Base-by-base conservation (phyloP, 1,140 invertebrate genomes). In the Psix sp. region DNA sequence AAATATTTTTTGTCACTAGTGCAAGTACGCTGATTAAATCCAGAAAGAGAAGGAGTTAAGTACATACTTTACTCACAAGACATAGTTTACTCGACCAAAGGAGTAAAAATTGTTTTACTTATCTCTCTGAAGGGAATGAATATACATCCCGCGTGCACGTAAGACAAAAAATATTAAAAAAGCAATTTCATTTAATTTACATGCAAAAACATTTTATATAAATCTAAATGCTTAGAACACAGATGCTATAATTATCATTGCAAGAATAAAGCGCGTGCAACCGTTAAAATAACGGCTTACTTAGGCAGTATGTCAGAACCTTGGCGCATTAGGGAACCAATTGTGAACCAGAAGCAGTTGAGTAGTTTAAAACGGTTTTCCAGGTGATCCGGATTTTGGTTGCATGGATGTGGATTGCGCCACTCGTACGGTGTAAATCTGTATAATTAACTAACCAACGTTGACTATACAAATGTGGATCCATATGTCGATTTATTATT, bases 331-430 rank as follows among this genome's bases (percentile, higher is more conserved):
- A 97, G 89, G 10, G 95, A 96, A 65, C 95, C 96, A 79, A 98
- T 95, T 45, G 95, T 95, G 88, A 98, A 98, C 96, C 96, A 98
- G 87, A 98, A 91, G 86, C 94, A 96, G 88, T 98, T 98, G 77
- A 95, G 90, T 29, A 97, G 88, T 38, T 94, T 96, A 86, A 98
- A 97, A 84, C 96, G 94, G 85, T 96, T 98, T 85, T 96, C 94
- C 84, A 92, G 89, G 73, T 91, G 93, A 86, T 90, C 94, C 85
- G 89, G 91, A 82, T 91, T 93, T 63, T 89, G 91, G 77, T 94
- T 92, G 84, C 93, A 93, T n/a, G 93, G 92, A 79, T 94, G 93
- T 40, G 94, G 94, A 82, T 93, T 94, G 73, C 94, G 92, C 96
- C 96, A 98, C 89, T 97, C 96, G 83, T 96, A 96, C 15, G 96